Conservation (phyloP, 2,888 invertebrate species). For the Drosophila neoperkinsi region DNA sequence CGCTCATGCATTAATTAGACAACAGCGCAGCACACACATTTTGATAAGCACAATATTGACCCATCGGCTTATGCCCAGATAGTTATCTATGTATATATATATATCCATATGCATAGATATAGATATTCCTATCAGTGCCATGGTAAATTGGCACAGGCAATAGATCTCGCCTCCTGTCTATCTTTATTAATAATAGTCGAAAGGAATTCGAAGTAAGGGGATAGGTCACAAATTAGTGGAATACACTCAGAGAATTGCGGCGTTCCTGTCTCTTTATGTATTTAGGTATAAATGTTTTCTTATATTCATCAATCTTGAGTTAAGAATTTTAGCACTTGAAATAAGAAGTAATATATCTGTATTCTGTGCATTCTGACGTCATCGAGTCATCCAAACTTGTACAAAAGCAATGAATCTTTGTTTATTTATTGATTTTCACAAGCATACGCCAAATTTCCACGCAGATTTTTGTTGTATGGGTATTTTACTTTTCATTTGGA, state of each 20-base stretch:
- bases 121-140: neutral
- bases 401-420: neutral
- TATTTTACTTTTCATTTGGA: neutral
- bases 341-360: neutral
- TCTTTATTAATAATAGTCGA: conserved; percentile 4
- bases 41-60: conserved; percentile 56
- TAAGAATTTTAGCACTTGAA: neutral
- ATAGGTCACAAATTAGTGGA: neutral
- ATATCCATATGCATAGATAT: neutral
- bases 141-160: neutral
- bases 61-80: conserved; percentile 36
- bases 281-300: neutral
- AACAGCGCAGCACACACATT: conserved; percentile 21
- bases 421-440: neutral
- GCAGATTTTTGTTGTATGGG: neutral
- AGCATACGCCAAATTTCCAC: neutral
- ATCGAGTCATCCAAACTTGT: neutral
- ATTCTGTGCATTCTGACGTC: neutral
- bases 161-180: conserved; percentile 3
- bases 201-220: neutral
- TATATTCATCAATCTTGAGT: neutral
- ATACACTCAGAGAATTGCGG: neutral
- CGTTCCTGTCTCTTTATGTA: neutral
- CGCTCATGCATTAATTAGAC: conserved; percentile 56
- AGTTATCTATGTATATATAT: conserved; percentile 5